Base-by-base conservation (phyloP, 2,113 vertebrate genomes). In the Cavia aperea region DNA sequence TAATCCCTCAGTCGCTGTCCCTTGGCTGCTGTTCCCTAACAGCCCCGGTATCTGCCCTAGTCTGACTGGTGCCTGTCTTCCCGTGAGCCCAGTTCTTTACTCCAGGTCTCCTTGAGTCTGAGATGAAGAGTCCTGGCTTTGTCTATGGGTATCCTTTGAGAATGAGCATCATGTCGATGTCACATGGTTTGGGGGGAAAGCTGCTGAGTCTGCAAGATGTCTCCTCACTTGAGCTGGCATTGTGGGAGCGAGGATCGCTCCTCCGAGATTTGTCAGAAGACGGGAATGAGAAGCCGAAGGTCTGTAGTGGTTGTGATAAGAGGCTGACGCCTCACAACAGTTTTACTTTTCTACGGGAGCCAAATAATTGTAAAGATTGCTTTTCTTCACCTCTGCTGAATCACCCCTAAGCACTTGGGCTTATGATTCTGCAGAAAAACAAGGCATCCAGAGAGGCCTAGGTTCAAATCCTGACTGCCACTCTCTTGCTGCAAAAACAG, bases 261-360 rank as follows among this genome's bases (percentile, higher is more conserved):
- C 62, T 85, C 62, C 0, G 56, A 81, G 88, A 39, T 33, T 39
- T 70, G 73, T 39, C 39, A 21, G 51, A 56, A 92, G 77, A 23
- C 82, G 1, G 0, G 73, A 46, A 19, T 49, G 81, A 72, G 91
- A 84, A 89, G 81, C 93, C 90, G 89, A 70, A 88, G 93, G 86
- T n/a, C 82, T 43, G 0, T 3, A 33, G 39, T 7, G 81, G 72
- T 43, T 65, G n/a, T 0, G 66, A 73, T 81, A 91, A 95, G 81
- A 93, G 89, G 51, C 89, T 2, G 7, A 60, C 4, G 14, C 68
- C 75, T 86, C 15, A n/a, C 72, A 54, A 12, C 62, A 23, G 78
- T 63, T 87, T 81, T 82, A 58, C 78, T 92, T 91, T 95, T 72
- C 96, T 33, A 43, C 62, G 46, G 36, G 21, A 92, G 60, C 77